phyloP scores from a whole-genome alignment of 92 coral and sea anemone genomes.

The Blastomussa wellsi region DNA sequence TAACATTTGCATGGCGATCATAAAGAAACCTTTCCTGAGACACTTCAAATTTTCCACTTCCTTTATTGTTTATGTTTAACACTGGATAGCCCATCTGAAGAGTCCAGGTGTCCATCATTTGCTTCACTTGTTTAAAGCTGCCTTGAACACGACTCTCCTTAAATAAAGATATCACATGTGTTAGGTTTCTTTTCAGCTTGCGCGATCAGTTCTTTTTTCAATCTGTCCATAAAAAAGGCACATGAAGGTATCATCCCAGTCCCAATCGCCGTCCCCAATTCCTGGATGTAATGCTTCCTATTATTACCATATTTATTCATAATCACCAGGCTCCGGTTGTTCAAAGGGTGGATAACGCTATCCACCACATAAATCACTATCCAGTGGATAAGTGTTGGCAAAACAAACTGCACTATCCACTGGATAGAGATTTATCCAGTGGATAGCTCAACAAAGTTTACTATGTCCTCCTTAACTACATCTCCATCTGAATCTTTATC shows the following conservation, averaged over 20 bases:
- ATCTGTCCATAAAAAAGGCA: no score
- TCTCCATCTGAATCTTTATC: no score
- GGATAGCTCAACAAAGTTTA: no score
- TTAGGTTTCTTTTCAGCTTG: no score
- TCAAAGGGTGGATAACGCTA: constrained; percentile 12
- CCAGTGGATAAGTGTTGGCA: constrained; percentile 4
- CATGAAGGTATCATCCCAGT: no score
- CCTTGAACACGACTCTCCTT: constrained; percentile 62
- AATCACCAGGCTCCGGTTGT: no score
- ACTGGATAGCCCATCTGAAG: constrained; percentile 93
- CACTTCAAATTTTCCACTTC: constrained; percentile 32
- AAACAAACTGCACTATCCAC: neutral
- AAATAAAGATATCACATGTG: neutral
- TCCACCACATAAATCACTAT: constrained; percentile 20
- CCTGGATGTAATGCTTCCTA: no score
- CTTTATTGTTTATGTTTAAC: constrained; percentile 41
- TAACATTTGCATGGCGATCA: constrained; percentile 67
- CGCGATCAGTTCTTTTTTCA: no score
- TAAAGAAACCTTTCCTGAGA: constrained; percentile 82
- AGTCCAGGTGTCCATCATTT: constrained; percentile 94
- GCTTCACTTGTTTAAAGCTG: constrained; percentile 55
- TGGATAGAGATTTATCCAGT: no score
- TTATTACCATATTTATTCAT: no score
- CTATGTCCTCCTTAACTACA: no score
- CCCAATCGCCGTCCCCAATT: no score